phyloP scores from a whole-genome alignment of 2,888 invertebrate genomes.

The Oscheius sp. region DNA sequence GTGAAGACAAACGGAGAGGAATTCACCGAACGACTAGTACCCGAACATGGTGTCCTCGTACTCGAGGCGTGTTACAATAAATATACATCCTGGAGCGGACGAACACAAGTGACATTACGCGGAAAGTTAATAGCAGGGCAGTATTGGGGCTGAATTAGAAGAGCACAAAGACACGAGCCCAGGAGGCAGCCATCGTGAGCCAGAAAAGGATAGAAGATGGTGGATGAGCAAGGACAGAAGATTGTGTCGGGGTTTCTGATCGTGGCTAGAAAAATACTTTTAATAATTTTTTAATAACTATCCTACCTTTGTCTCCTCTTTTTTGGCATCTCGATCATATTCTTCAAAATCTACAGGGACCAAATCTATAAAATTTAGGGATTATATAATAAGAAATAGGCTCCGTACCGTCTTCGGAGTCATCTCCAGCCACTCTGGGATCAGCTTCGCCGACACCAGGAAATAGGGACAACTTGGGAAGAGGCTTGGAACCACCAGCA shows the following conservation, averaged over 20 bases:
- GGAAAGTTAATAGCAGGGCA: slow-evolving; percentile 12
- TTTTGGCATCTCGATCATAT: slow-evolving; percentile 48
- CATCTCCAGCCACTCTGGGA: slow-evolving; percentile 49
- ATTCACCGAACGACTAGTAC: slow-evolving; percentile 34
- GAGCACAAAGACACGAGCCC: slow-evolving; percentile 48
- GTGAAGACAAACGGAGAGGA: slow-evolving; percentile 30
- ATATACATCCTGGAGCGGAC: slow-evolving; percentile 26
- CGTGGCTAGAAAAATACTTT: not conserved
- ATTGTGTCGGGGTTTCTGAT: slow-evolving; percentile 9
- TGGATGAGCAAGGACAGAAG: slow-evolving; percentile 29
- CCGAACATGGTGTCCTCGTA: slow-evolving; percentile 32
- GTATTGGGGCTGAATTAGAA: slow-evolving; percentile 1
- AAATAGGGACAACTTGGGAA: slow-evolving; percentile 53
- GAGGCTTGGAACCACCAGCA: slow-evolving; percentile 44
- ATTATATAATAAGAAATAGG: not conserved
- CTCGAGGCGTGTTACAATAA: slow-evolving; percentile 32
- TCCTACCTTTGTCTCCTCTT: slow-evolving; percentile 25
- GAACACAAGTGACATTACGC: slow-evolving; percentile 27
- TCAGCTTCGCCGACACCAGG: slow-evolving; percentile 55
- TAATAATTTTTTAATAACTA: not conserved
- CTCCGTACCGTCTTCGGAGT: slow-evolving; percentile 49
- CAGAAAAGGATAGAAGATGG: slow-evolving; percentile 53
- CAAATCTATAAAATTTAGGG: slow-evolving; percentile 44
- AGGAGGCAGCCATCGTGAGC: slow-evolving; percentile 58
- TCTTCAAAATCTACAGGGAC: slow-evolving; percentile 60